These are phyloP conservation scores for Eurystomus glaucurus DNA, from an alignment of 2,797 vertebrate species.

Conservation along the genomic window DNA sequence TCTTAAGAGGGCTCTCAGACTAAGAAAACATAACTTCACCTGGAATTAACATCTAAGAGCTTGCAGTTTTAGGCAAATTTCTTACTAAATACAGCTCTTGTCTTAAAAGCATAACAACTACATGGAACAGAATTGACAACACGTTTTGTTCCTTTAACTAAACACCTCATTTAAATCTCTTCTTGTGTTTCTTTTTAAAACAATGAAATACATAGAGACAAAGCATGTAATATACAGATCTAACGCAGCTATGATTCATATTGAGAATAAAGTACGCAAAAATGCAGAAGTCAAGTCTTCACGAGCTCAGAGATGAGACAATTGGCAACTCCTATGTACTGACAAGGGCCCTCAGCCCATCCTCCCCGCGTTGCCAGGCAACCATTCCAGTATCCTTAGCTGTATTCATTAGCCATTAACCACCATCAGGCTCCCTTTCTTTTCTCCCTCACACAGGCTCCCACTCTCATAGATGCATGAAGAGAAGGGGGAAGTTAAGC, in stretches of 20 bases:
- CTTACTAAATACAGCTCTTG: neutral
- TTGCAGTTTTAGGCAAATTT: neutral
- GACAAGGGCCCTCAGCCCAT: conserved; percentile 32
- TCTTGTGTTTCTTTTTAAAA: neutral
- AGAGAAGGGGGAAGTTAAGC: conserved; percentile 10
- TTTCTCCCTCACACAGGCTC: neutral
- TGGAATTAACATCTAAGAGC: neutral
- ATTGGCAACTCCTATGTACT: neutral
- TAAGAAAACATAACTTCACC: neutral
- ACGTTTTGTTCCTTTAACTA: neutral
- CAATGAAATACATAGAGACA: neutral
- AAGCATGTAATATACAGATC: neutral
- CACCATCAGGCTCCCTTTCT: conserved; percentile 51
- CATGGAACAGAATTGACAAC: neutral
- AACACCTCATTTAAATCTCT: neutral
- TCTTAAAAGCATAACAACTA: neutral
- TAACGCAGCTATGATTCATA: neutral
- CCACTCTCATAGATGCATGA: neutral
- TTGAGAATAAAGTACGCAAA: conserved; percentile 10
- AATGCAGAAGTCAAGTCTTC: neutral
- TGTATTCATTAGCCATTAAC: conserved; percentile 62
- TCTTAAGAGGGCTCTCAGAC: neutral
- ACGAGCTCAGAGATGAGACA: conserved; percentile 32
- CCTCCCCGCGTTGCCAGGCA: conserved; percentile 68
- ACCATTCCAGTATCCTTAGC: conserved; percentile 26